These are phyloP conservation scores for Drosophila longiperda DNA, from an alignment of 2,888 invertebrate species.

Conservation along the genomic window DNA sequence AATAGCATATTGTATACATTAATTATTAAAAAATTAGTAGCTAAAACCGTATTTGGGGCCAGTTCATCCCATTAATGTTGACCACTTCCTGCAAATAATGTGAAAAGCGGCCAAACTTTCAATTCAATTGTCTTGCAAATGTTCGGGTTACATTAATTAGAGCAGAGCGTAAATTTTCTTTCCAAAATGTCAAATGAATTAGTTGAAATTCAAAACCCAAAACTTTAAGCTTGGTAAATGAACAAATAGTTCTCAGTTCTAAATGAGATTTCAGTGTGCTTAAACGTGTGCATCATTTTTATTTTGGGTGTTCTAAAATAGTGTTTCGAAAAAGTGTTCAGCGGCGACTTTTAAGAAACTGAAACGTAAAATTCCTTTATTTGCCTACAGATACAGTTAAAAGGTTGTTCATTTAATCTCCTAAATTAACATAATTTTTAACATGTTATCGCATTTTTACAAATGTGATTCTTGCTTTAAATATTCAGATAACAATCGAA, in stretches of 20 bases:
- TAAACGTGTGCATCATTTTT: conserved; percentile 16
- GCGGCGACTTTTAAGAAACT: not conserved
- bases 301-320: not conserved
- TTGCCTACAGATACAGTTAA: not conserved
- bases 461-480: not conserved
- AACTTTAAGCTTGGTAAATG: not conserved
- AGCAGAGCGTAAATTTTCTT: conserved; percentile 55
- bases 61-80: conserved; percentile 1
- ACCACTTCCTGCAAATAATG: conserved; percentile 31
- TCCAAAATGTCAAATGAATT: conserved; percentile 16
- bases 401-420: not conserved
- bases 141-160: conserved; percentile 50
- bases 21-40: not conserved
- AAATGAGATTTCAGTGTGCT: conserved; percentile 14
- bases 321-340: not conserved
- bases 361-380: not conserved
- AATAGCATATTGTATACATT: conserved; percentile 13
- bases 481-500: not conserved
- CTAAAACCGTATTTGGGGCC: conserved; percentile 3
- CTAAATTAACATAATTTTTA: not conserved
- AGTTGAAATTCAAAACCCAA: not conserved
- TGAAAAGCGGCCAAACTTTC: conserved; percentile 15
- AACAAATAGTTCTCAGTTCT: conserved; percentile 28
- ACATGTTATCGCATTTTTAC: not conserved
- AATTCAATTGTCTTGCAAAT: conserved; percentile 49